Conservation (phyloP, 2,113 vertebrate species). For the Neogobius melanostomus region DNA sequence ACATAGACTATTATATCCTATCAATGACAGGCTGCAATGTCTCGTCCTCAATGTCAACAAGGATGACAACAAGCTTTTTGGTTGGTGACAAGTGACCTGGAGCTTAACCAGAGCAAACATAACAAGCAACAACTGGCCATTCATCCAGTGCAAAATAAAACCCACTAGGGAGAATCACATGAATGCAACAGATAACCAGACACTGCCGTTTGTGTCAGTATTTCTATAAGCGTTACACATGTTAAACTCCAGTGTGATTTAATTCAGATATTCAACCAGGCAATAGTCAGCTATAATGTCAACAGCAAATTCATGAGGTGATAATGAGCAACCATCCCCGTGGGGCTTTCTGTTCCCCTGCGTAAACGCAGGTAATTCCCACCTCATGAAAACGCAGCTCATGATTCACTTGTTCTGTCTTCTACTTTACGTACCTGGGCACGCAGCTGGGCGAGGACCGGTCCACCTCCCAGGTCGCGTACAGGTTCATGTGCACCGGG, state of each 20-base stretch:
- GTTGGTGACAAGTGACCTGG: background rate
- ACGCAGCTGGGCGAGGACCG: conserved; percentile 89
- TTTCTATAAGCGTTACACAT: no score
- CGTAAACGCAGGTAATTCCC: conserved; percentile 29
- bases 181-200: background rate
- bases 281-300: background rate
- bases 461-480: conserved; percentile 91
- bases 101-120: no score
- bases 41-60: background rate
- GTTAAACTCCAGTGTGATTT: no score
- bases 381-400: conserved; percentile 17
- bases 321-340: conserved; percentile 3
- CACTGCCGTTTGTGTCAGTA: background rate
- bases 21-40: background rate
- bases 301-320: conserved; percentile 2
- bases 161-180: background rate
- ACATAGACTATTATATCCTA: background rate
- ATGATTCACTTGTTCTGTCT: background rate
- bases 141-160: background rate
- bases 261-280: no score
- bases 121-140: background rate
- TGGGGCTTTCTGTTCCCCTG: conserved; percentile 8
- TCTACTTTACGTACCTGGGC: conserved; percentile 77
- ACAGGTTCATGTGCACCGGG: conserved; percentile 92
- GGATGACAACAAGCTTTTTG: background rate